phyloP scores from a whole-genome alignment of 1,140 invertebrate genomes.

The Lithobius niger region DNA sequence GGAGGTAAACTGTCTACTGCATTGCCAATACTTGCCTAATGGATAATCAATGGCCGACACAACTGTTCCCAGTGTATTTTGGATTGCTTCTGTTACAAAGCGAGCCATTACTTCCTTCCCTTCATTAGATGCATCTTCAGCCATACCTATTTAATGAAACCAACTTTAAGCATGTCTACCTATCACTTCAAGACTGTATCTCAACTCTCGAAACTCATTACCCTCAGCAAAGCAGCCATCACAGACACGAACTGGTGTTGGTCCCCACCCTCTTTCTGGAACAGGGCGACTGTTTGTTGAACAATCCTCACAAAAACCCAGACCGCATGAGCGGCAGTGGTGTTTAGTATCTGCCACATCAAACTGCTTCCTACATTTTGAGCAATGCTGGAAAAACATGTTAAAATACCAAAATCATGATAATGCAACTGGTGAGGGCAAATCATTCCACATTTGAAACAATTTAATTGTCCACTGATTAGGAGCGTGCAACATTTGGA shows the following conservation, averaged over 20 bases:
- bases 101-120: slow-evolving; percentile 25
- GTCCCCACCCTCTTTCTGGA: slow-evolving; percentile 47
- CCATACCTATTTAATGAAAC: no score
- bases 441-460: no score
- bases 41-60: slow-evolving; percentile 34
- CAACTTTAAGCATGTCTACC: no score
- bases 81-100: slow-evolving; percentile 33
- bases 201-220: not conserved
- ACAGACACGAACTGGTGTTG: slow-evolving; percentile 49
- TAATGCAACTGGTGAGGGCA: no score
- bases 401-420: no score
- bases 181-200: no score
- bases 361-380: slow-evolving; percentile 42
- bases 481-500: no score
- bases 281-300: slow-evolving; percentile 45
- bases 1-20: no score
- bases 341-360: slow-evolving; percentile 44
- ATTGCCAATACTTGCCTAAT: slow-evolving; percentile 21
- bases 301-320: slow-evolving; percentile 54
- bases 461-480: no score
- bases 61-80: slow-evolving; percentile 31
- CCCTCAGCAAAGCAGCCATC: slow-evolving; percentile 37
- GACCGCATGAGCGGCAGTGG: slow-evolving; percentile 62
- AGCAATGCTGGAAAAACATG: slow-evolving; percentile 42
- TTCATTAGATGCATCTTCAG: slow-evolving; percentile 8